These are phyloP conservation scores for Astropecten irregularis DNA, from an alignment of 53 echinoderm and acorn worm genomes.

Conservation along the genomic window DNA sequence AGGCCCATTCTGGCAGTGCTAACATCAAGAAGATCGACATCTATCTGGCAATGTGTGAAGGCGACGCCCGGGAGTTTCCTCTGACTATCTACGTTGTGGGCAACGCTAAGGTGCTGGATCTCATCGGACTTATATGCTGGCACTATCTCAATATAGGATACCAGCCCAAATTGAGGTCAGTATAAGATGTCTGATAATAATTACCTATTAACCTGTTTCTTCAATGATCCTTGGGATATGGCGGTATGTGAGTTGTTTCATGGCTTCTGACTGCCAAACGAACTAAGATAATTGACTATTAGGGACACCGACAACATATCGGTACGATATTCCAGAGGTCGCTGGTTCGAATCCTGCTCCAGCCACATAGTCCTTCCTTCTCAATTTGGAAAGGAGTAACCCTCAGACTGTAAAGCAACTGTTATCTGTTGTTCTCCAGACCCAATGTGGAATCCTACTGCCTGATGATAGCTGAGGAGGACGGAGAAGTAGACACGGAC, in stretches of 20 bases:
- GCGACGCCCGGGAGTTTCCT: constrained; percentile 75
- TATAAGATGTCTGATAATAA: no score
- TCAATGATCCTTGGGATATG: no score
- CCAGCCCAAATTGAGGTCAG: constrained; percentile 80
- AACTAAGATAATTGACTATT: no score
- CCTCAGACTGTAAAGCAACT: not conserved
- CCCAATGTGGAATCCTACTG: constrained; percentile 88
- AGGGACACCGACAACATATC: no score
- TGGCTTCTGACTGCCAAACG: no score
- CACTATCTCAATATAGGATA: constrained; percentile 93
- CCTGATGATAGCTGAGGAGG: constrained; percentile 94
- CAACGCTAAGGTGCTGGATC: constrained; percentile 85
- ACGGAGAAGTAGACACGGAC: constrained; percentile 90
- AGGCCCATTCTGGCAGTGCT: constrained; percentile 80
- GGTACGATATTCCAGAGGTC: no score
- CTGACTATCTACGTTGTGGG: constrained; percentile 75
- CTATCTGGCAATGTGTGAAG: constrained; percentile 91
- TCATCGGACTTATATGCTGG: constrained; percentile 97
- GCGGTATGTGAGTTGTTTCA: no score
- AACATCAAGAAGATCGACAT: constrained; percentile 92
- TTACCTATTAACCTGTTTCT: no score
- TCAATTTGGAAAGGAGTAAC: no score
- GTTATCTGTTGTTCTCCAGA: constrained; percentile 30
- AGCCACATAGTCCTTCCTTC: no score
- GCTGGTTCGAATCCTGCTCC: no score